Base-by-base conservation (phyloP, 2,888 invertebrate species). In the Pasiphila rectangulata region DNA sequence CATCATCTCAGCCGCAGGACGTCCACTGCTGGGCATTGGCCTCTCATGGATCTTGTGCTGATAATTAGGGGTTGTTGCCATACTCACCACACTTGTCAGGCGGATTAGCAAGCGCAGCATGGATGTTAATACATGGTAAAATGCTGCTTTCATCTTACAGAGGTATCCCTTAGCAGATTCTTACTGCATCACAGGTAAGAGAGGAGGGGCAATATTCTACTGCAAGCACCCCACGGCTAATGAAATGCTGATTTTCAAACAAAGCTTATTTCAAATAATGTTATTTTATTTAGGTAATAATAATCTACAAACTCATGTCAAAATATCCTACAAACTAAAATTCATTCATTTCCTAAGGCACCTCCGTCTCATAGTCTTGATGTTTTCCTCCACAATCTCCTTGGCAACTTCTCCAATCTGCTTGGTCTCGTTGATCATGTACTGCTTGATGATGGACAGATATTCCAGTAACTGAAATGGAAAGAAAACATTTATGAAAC, bases 391-490 rank as follows among this genome's bases (percentile, higher is more conserved):
- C 25, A 83, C 54, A 24, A 67, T 56, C 3, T 80, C 71, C 48
- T 86, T 88, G 0, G 74, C 65, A 0, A 60, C 21, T 24, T 84
- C 85, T 1, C 73, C 66, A 1, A 69, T 59, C 5, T 72, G 75
- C 29, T 81, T 83, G 0, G 75, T 54, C 50, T 85, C 82, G 60
- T 88, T 89, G 29, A 83, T 80, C 61, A 85, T 75, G 24, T 87
- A 89, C 30, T 82, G 85, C 43, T 83, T 80, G 4, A 87, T 63
- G 0, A 91, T 71, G 10, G 88, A 86, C 1, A 91, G 63, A 56
- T 78, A 88, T 63, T 91, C 90, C 1, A 83, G 76, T 0, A 90
- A 62, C 91, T 91, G 69, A 21, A 75, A 82, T 6, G n/a, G n/a
- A 49, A 51, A 41, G 21, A 48, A 41, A 27, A 37, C 16, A 7